These are phyloP conservation scores for Cantharis rustica DNA, from an alignment of 2,888 invertebrate genomes.

Conservation along the genomic window DNA sequence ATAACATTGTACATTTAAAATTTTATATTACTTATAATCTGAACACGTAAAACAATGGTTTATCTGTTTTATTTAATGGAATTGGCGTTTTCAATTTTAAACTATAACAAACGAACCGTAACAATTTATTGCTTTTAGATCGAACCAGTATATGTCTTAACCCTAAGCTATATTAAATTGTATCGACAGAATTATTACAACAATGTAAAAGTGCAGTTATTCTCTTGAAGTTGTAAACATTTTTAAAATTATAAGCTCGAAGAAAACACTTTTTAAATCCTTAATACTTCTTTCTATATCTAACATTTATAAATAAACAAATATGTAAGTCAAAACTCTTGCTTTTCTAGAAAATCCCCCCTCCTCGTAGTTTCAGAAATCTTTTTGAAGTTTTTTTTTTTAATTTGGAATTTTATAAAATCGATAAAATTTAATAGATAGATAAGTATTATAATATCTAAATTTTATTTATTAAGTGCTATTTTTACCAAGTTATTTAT, in stretches of 20 bases:
- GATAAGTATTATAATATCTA: too few species aligned
- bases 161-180: constrained; percentile 28
- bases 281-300: not conserved
- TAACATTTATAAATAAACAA: not conserved
- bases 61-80: constrained; percentile 26
- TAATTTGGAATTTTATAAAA: too few species aligned
- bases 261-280: not conserved
- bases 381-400: too few species aligned
- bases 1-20: constrained; percentile 11
- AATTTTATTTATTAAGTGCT: too few species aligned
- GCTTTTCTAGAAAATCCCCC: too few species aligned
- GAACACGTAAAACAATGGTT: constrained; percentile 20
- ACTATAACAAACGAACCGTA: constrained; percentile 27
- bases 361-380: too few species aligned
- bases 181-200: constrained; percentile 21
- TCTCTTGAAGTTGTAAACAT: not conserved
- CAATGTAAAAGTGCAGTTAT: constrained; percentile 4
- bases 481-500: too few species aligned
- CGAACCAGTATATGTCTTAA: constrained; percentile 22
- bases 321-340: too few species aligned
- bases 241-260: not conserved
- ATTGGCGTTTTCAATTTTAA: constrained; percentile 29
- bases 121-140: constrained; percentile 26
- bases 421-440: too few species aligned
- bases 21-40: constrained; percentile 23